Base-by-base conservation (phyloP, 2,113 vertebrate genomes). In the Calcarius ornatus region DNA sequence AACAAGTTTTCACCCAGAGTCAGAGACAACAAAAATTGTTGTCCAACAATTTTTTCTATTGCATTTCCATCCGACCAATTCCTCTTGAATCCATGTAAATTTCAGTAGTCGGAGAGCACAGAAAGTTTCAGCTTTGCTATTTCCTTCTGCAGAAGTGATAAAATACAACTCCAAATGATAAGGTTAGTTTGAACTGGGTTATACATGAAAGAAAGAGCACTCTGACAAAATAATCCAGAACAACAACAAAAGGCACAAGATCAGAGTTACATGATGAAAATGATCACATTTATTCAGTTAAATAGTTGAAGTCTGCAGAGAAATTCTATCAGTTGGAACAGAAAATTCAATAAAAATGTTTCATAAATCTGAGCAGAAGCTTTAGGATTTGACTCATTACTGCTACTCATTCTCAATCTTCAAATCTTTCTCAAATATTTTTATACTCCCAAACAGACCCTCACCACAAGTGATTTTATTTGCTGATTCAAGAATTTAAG, bases 401-500 rank as follows among this genome's bases (percentile, higher is more conserved):
- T 66, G 51, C 69, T 81, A 60, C 68, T 76, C 53, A 68, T 68
- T 54, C 84, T 81, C 66, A 72, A 9, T 53, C 88, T 61, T 82
- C 73, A 89, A 71, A 56, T 43, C 30, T 37, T 64, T 69, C 57
- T 87, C 9, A 7, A 69, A n/a, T 42, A 79, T 61, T 85, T 70
- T 57, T 61, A 35, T 9, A 47, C 21, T 70, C 71, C 45, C 53
- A 92, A 93, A 72, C 37, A 61, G 54, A 92, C 45, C 48, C 59
- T 72, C 40, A 68, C 19, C 61, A 85, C 40, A 76, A 91, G 3
- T 69, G 10, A 81, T 25, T 15, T n/a, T 94, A 96, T 95, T 69
- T 95, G 87, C 60, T 81, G 65, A 95, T 90, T 95, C 94, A 92
- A 93, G 96, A 96, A 60, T 81, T 65, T 88, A 95, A 95, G 61